A percentile compares a stretch with the other conserved stretches of the same genome.
Evolutionary conservation across 1,140 invertebrate genomes (phyloP).

Genomic region (Cephus cinctus): DNA sequence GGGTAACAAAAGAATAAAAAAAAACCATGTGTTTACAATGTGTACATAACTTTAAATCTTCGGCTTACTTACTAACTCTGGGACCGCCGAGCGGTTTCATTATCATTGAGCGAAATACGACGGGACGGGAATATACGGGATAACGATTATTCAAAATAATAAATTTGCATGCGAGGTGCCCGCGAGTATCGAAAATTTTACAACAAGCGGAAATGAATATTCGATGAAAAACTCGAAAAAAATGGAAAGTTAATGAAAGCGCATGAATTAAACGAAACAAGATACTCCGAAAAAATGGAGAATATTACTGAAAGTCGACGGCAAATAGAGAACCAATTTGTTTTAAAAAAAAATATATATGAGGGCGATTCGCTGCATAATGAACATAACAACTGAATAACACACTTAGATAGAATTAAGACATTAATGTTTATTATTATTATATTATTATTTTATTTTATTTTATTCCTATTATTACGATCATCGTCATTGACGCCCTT

Average conservation of each 20-base stretch:
- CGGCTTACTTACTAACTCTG: slow-evolving; percentile 34
- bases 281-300: too few relatives aligned
- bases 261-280: too few relatives aligned
- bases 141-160: too few relatives aligned
- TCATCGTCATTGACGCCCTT: slow-evolving; percentile 37
- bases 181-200: too few relatives aligned
- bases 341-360: slow-evolving; percentile 19
- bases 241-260: too few relatives aligned
- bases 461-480: slow-evolving; percentile 37
- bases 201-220: too few relatives aligned
- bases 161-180: too few relatives aligned
- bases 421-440: slow-evolving; percentile 38
- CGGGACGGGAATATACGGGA: too few relatives aligned
- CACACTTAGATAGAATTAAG: slow-evolving; percentile 44
- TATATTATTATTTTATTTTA: slow-evolving; percentile 26
- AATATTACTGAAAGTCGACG: too few relatives aligned
- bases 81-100: slow-evolving; percentile 37
- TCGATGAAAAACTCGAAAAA: too few relatives aligned
- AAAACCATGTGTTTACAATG: slow-evolving; percentile 29
- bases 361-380: slow-evolving; percentile 30
- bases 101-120: too few relatives aligned
- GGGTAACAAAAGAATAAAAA: slow-evolving; percentile 35
- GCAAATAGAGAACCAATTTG: too few relatives aligned
- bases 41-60: slow-evolving; percentile 48
- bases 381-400: slow-evolving; percentile 31